Base-by-base conservation (phyloP, 2,888 invertebrate species). In the Nasonovia ribisnigri region DNA sequence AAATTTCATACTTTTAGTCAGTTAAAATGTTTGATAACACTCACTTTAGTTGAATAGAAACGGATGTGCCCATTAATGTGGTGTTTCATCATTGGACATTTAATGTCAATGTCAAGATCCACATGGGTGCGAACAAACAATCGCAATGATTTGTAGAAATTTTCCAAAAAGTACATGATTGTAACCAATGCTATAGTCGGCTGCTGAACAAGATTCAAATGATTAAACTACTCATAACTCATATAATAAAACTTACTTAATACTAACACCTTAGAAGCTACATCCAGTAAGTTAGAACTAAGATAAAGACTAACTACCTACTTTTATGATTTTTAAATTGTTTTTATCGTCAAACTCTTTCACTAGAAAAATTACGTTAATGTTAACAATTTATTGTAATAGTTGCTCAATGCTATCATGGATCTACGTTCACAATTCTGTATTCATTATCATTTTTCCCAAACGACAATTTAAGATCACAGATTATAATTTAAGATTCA, bases 21-120 rank as follows among this genome's bases (percentile, higher is more conserved):
- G 43, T 89, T 89, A 36, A 42, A 36, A 89, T 42, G 3, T 26
- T 24, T 90, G 0, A 10, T 3, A 1, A 42, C 24, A 48, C 54
- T 93, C 11, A 93, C 93, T 60, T 89, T 84, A 24, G 48, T 11
- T 46, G 57, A 57, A 90, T 93, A 93, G 48, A 93, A 93, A 57
- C 90, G 90, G 36, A 93, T 46, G 42, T 93, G 60, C 0, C 93
- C 90, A 1, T 90, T 90, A 11, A 48, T 24, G 8, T 16, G 24
- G 13, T 86, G 93, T 3, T 60, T 60, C 3, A 11, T 10, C 8
- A n/a, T 48, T 29, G 90, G 93, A 16, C 86, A 24, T 84, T 86
- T 86, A 60, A 93, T 26, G 10, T 84, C 84, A 0, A 93, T 42
- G 3, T 86, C 84, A 29, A 46, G 1, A 5, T 20, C 60, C 24